These are phyloP conservation scores for Conops quadrifasciatus DNA, from an alignment of 2,888 invertebrate genomes.

Conservation along the genomic window DNA sequence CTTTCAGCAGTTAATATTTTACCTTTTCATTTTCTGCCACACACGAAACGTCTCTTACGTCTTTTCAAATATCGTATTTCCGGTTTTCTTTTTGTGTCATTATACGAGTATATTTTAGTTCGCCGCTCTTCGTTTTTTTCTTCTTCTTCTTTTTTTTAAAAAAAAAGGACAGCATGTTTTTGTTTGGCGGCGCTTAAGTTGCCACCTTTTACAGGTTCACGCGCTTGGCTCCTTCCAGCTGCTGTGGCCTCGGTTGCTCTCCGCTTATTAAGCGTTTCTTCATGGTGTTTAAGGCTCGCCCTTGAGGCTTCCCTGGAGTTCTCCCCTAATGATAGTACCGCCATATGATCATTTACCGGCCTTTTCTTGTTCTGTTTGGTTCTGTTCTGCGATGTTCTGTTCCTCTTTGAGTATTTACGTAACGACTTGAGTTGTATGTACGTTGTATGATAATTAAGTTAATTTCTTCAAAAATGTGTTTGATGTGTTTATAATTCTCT, in stretches of 20 bases:
- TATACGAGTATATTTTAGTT: too few relatives aligned
- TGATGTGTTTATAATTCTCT: too few relatives aligned
- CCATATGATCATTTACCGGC: too few relatives aligned
- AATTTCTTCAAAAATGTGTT: too few relatives aligned
- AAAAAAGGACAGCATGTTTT: background rate
- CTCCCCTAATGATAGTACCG: too few relatives aligned
- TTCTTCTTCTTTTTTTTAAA: background rate
- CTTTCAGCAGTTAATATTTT: slow-evolving; percentile 20
- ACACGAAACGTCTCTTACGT: background rate
- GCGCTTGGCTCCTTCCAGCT: background rate
- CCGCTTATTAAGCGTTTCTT: background rate
- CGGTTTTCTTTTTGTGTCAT: background rate
- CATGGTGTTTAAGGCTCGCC: slow-evolving; percentile 33
- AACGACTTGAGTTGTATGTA: too few relatives aligned
- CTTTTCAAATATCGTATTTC: background rate
- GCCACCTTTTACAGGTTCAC: background rate
- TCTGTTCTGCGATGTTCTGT: too few relatives aligned
- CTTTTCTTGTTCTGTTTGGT: too few relatives aligned
- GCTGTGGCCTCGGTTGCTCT: slow-evolving; percentile 1
- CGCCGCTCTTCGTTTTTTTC: too few relatives aligned
- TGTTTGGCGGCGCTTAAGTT: slow-evolving; percentile 6
- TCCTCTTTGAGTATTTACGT: too few relatives aligned
- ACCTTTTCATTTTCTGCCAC: slow-evolving; percentile 1
- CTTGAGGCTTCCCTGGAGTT: too few relatives aligned
- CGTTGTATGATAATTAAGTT: too few relatives aligned